Conservation (phyloP, 2,797 vertebrate genomes). For the Chelon labrosus region DNA sequence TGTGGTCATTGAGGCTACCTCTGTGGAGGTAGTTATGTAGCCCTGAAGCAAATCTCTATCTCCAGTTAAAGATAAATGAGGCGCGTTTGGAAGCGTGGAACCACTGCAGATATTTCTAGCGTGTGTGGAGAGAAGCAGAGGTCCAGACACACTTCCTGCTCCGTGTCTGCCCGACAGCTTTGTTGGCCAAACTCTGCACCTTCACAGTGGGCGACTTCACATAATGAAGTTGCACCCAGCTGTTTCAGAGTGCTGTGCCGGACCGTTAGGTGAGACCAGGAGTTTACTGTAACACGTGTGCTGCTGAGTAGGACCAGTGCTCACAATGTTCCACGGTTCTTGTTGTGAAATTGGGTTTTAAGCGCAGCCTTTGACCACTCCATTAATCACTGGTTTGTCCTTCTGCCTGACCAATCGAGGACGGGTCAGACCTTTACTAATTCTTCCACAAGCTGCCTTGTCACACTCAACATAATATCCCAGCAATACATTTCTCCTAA, state of each 20-base stretch:
- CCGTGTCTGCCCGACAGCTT: neutral
- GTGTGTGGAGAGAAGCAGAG: neutral
- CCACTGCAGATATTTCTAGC: neutral
- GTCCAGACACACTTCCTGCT: neutral
- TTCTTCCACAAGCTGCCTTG: slow-evolving; percentile 80
- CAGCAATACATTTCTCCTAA: slow-evolving; percentile 86
- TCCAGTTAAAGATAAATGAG: slow-evolving; percentile 19
- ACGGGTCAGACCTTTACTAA: slow-evolving; percentile 86
- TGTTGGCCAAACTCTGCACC: slow-evolving; percentile 7
- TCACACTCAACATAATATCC: slow-evolving; percentile 87
- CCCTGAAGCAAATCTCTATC: slow-evolving; percentile 15
- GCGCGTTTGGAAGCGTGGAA: neutral
- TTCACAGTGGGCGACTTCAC: neutral
- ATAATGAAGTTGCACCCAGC: slow-evolving; percentile 9
- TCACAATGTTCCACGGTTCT: slow-evolving; percentile 29
- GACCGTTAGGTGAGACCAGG: neutral
- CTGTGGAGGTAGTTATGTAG: neutral
- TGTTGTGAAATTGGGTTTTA: slow-evolving; percentile 51
- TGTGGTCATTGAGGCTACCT: neutral
- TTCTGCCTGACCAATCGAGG: slow-evolving; percentile 82
- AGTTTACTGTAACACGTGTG: slow-evolving; percentile 18
- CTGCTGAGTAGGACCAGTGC: slow-evolving; percentile 23
- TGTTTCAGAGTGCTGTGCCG: slow-evolving; percentile 5
- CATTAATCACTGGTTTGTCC: slow-evolving; percentile 82
- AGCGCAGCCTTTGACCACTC: slow-evolving; percentile 63